Percentiles rank a stretch among this genome's conserved stretches.
Conservation (phyloP, 1,140 invertebrate genomes). For the Zaprionus africanus region DNA sequence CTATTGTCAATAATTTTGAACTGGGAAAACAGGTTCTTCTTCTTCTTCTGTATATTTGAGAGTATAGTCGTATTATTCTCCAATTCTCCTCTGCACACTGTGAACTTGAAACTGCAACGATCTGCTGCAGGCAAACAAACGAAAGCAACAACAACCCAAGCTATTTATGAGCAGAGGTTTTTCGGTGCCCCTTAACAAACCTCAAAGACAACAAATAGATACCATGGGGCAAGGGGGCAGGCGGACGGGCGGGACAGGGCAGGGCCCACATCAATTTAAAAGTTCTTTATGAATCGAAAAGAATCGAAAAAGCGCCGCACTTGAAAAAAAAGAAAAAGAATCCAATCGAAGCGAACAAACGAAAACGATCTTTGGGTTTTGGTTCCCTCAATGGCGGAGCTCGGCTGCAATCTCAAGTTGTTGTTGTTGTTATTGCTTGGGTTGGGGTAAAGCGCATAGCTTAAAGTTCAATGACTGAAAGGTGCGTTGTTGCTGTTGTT, state of each 20-base stretch:
- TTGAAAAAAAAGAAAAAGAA: slow-evolving; percentile 56
- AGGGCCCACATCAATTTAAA: slow-evolving; percentile 67
- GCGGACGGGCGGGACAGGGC: slow-evolving; percentile 16
- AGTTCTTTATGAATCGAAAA: slow-evolving; percentile 58
- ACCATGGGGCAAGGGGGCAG: not conserved
- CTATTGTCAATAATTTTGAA: not conserved
- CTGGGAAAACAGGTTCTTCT: too few species aligned
- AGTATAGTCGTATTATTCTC: too few species aligned
- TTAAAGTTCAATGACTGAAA: slow-evolving; percentile 81
- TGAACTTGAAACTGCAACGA: slow-evolving; percentile 58
- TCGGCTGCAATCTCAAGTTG: slow-evolving; percentile 32
- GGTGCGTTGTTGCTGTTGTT: slow-evolving; percentile 60
- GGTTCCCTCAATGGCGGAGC: slow-evolving; percentile 19
- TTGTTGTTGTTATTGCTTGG: slow-evolving; percentile 25
- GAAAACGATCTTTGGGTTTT: slow-evolving; percentile 36
- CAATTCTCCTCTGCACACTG: not conserved
- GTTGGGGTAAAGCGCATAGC: slow-evolving; percentile 62
- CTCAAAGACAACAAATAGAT: slow-evolving; percentile 44
- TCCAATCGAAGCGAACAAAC: slow-evolving; percentile 21
- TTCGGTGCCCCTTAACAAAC: slow-evolving; percentile 1
- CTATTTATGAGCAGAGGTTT: slow-evolving; percentile 28
- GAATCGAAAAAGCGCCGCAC: slow-evolving; percentile 61
- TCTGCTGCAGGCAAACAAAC: slow-evolving; percentile 52
- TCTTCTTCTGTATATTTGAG: too few species aligned
- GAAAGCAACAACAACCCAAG: slow-evolving; percentile 37